Base-by-base conservation (phyloP, 2,113 vertebrate species). In the Saccopteryx bilineata region DNA sequence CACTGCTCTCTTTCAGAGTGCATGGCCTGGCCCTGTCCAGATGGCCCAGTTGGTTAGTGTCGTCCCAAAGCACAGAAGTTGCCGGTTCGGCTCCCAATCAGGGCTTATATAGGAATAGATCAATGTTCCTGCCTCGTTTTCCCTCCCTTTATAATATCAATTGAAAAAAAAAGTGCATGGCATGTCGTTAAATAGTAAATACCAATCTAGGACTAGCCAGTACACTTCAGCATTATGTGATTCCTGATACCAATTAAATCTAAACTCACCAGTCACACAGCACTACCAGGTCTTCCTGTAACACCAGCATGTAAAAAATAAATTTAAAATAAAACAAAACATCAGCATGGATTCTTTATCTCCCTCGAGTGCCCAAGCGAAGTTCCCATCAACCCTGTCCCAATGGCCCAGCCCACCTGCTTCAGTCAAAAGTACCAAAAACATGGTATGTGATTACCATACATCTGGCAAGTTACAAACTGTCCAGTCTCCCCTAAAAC, bases 391-490 rank as follows among this genome's bases (percentile, higher is more conserved):
- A 19, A 26, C 17, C 7, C 0, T 21, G 15, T 75, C 17, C 74
- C 28, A 13, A 8, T 2, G 10, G 46, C 13, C 24, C 2, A 13
- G 31, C 46, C 61, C 28, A 18, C 52, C 52, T 14, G 24, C 10
- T 50, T 74, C 18, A 3, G 52, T n/a, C 58, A 48, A 14, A 26
- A 84, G 65, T 19, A 11, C 71, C 23, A 24, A 89, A 24, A 89
- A 9, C 33, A 5, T 0, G 5, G 17, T 2, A 1, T 12, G 65
- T 48, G 5, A 61, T 6, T 5, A 17, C 52, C 24, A 24, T 23
- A 46, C 72, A n/a, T 31, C 9, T 15, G 66, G 31, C 79, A 61
- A 54, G 21, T 9, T 5, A 48, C 56, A 39, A 21, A 76, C 9
- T 10, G 61, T n/a, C 63, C 11, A 7, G 39, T 33, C 74, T 76